Percentiles rank a stretch among this genome's conserved stretches.
These are phyloP conservation scores for Gallinago media DNA, from an alignment of 2,113 vertebrate species.

Conservation along the genomic window DNA sequence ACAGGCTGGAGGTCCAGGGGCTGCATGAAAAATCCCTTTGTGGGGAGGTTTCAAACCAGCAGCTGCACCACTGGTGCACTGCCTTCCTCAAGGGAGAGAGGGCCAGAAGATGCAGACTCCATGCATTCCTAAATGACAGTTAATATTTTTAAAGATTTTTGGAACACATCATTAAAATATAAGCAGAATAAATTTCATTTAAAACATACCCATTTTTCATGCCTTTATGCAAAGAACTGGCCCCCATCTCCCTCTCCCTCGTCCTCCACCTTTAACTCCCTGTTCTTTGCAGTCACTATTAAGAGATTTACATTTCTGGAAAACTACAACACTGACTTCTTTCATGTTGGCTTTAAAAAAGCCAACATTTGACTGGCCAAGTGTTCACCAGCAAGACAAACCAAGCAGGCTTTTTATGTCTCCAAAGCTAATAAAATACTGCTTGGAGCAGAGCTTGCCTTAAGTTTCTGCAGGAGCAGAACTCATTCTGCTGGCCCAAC, in stretches of 20 bases:
- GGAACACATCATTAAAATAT: not conserved
- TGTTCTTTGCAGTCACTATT: not conserved
- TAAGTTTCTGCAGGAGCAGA: not conserved
- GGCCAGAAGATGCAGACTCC: not conserved
- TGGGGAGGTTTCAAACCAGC: not conserved
- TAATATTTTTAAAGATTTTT: not conserved
- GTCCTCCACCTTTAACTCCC: not conserved
- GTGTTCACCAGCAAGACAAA: slow-evolving; percentile 12
- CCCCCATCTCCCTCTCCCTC: not conserved
- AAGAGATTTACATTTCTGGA: not conserved
- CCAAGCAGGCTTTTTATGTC: not conserved
- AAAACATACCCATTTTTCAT: not conserved
- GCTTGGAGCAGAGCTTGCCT: not conserved
- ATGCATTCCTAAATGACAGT: not conserved
- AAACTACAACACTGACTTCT: not conserved
- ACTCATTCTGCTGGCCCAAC: slow-evolving; percentile 15
- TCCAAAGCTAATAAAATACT: slow-evolving; percentile 41
- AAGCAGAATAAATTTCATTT: not conserved
- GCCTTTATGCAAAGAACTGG: not conserved
- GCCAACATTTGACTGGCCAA: not conserved
- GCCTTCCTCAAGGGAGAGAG: not conserved
- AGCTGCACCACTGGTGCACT: not conserved
- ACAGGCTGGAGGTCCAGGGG: not conserved
- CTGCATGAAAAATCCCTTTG: not conserved
- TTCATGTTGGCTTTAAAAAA: slow-evolving; percentile 12